Base-by-base conservation (phyloP, 2,113 vertebrate genomes). In the Otolemur garnettii region DNA sequence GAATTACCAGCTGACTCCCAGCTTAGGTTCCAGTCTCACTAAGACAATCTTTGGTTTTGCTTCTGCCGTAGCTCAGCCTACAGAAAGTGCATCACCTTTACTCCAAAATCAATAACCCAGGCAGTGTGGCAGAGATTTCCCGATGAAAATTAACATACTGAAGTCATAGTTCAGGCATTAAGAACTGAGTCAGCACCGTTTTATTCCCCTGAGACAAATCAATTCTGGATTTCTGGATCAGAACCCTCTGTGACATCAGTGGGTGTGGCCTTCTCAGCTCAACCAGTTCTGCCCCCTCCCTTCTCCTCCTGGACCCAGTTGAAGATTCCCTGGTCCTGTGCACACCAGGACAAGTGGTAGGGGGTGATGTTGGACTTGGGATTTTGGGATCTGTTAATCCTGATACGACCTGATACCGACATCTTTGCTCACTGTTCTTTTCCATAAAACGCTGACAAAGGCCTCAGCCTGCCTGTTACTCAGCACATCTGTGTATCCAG, bases 221-320 rank as follows among this genome's bases (percentile, higher is more conserved):
- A 19, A 21, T 89, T 69, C 60, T 59, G 33, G 7, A 11, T 19
- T 87, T 84, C n/a, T 66, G 64, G n/a, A 28, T 53, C 13, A 33
- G 24, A 64, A 45, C 22, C 2, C 1, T 28, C 33, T 30, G 28
- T 26, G 26, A 19, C 57, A 30, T 60, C 4, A 80, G 2, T 30
- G 12, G 42, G 14, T 60, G 50, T 7, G 8, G 17, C 7, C 18
- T 33, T 15, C 24, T 21, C 5, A 35, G 59, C 26, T 57, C 5
- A n/a, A 12, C 12, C 53, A 75, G 30, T 5, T 21, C 0, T 4
- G 17, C 5, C 18, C 8, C 7, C 17, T 71, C 15, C 30, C 15
- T 13, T 4, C 5, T 74, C 22, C 21, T 45, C 8, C 6, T 19
- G 53, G 71, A 78, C 45, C 14, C 28, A 5, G 8, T 0, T 22